Conservation (phyloP, 2,888 invertebrate species). For the Acrocera orbiculus region DNA sequence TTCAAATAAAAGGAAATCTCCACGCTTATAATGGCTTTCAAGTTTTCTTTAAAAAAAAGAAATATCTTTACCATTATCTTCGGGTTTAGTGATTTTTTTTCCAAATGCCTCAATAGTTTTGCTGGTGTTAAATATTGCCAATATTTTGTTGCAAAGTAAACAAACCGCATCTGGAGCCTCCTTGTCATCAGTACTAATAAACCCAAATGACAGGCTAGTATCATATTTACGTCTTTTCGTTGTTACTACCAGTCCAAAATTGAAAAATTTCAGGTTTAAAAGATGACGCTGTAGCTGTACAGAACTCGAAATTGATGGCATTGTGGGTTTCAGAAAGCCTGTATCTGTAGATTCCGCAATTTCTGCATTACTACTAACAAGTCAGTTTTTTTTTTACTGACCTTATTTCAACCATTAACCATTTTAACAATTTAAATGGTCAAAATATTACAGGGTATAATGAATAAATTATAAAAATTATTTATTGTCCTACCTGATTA, state of each 20-base stretch:
- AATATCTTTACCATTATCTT: conserved; percentile 6
- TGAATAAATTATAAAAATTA: no score
- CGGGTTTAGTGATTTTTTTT: conserved; percentile 6
- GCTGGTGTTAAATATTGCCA: conserved; percentile 6
- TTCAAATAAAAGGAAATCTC: no score
- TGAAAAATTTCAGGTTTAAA: not conserved
- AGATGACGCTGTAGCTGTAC: not conserved
- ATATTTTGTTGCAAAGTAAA: conserved; percentile 5
- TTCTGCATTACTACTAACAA: conserved; percentile 1
- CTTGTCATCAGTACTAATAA: conserved; percentile 5
- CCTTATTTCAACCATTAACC: no score
- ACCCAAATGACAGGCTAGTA: conserved; percentile 33
- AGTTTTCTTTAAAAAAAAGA: conserved; percentile 6
- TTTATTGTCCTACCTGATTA: no score
- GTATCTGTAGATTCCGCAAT: conserved; percentile 1
- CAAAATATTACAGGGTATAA: no score
- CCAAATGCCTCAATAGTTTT: conserved; percentile 5
- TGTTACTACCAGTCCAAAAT: conserved; percentile 1
- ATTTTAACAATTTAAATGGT: no score
- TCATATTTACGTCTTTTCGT: conserved; percentile 1
- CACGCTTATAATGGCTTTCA: conserved; percentile 7
- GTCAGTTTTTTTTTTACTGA: no score
- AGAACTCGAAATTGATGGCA: not conserved
- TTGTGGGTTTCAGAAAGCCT: not conserved
- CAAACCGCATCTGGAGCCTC: conserved; percentile 8